Evolutionary conservation across 2,113 vertebrate species (phyloP).

Genomic region (Plestiodon gilberti): DNA sequence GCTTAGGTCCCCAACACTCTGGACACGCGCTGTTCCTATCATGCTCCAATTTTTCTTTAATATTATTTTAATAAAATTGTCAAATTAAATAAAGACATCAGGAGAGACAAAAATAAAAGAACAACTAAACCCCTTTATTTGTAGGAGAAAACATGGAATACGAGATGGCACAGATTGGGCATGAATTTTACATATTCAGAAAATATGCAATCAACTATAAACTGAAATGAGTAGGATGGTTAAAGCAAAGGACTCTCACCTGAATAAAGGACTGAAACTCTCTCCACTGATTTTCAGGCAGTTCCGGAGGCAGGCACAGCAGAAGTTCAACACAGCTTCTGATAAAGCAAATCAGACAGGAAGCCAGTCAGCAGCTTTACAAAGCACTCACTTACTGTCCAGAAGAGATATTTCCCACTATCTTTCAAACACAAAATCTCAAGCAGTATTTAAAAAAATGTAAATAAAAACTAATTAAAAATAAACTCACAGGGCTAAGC

Average conservation of each 20-base stretch:
- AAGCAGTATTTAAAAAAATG: background rate
- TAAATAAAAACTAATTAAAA: constrained; percentile 38
- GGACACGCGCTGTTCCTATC: too few relatives aligned
- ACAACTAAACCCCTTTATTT: background rate
- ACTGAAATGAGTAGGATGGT: background rate
- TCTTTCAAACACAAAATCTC: background rate
- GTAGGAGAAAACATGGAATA: background rate
- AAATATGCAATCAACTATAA: background rate
- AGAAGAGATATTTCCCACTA: constrained; percentile 11
- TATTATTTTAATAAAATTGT: too few relatives aligned
- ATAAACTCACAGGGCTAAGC: constrained; percentile 91
- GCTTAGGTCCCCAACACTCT: too few relatives aligned
- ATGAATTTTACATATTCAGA: background rate
- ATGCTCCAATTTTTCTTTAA: too few relatives aligned
- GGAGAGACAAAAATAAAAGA: background rate
- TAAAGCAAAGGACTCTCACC: constrained; percentile 76
- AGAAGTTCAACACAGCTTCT: constrained; percentile 97
- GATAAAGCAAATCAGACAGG: constrained; percentile 52
- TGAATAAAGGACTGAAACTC: constrained; percentile 88
- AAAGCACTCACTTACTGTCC: constrained; percentile 9
- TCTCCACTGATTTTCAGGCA: constrained; percentile 88
- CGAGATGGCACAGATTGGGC: background rate
- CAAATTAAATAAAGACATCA: background rate
- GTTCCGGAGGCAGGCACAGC: constrained; percentile 87
- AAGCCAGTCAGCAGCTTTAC: constrained; percentile 17